Evolutionary conservation across 2,797 vertebrate genomes (phyloP).

Genomic region (Rhinoraja longicauda): DNA sequence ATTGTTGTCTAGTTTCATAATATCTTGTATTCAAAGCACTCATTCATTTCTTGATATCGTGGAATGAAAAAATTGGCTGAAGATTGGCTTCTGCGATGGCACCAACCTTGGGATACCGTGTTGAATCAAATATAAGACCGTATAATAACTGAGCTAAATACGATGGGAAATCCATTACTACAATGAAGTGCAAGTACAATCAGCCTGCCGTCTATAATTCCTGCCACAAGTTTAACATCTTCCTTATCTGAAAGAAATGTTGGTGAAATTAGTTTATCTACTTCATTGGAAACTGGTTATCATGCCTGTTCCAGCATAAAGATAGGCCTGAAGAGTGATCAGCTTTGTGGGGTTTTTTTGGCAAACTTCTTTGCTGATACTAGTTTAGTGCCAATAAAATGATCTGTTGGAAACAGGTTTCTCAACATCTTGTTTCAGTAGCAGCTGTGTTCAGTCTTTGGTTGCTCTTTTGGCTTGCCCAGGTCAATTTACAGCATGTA

Average conservation of each 20-base stretch:
- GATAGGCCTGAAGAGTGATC: not conserved
- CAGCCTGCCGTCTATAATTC: too few species aligned
- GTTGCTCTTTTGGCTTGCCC: not conserved
- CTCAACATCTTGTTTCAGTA: not conserved
- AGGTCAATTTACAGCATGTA: not conserved
- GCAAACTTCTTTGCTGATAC: not conserved
- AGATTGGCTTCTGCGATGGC: too few species aligned
- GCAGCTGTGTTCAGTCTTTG: not conserved
- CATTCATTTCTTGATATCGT: too few species aligned
- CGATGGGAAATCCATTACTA: not conserved
- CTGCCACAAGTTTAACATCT: too few species aligned
- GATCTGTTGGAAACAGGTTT: slow-evolving; percentile 9
- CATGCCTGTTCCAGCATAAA: not conserved
- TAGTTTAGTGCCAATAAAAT: not conserved
- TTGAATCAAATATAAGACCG: not conserved
- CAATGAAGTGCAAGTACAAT: not conserved
- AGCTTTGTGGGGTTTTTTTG: not conserved
- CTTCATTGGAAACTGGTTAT: too few species aligned
- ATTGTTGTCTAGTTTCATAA: too few species aligned
- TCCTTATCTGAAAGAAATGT: not conserved
- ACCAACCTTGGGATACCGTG: not conserved
- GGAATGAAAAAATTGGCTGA: too few species aligned
- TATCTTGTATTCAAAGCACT: too few species aligned
- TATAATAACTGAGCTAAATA: not conserved
- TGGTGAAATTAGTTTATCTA: too few species aligned